Percentiles rank a stretch among this genome's conserved stretches.
These are phyloP conservation scores for Macrotrachela quadricornifera DNA, from an alignment of 1,140 invertebrate genomes.

Conservation along the genomic window DNA sequence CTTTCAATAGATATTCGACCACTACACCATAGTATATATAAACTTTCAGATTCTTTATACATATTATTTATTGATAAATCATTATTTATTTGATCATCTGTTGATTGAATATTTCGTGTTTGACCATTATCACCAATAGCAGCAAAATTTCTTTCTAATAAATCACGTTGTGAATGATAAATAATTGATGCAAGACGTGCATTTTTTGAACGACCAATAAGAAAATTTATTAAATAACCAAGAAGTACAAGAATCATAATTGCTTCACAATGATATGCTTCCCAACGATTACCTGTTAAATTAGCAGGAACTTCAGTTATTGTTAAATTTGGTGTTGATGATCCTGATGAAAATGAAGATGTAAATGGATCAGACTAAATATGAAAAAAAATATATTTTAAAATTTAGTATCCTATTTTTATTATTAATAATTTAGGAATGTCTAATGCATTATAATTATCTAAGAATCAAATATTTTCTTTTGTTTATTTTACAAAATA, in stretches of 20 bases:
- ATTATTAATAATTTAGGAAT: too few species aligned
- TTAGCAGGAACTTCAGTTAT: too few species aligned
- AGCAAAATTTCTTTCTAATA: slow-evolving; percentile 75
- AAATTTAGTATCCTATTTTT: too few species aligned
- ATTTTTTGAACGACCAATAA: slow-evolving; percentile 58
- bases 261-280: slow-evolving; percentile 85
- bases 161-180: slow-evolving; percentile 55
- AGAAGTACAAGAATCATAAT: slow-evolving; percentile 62
- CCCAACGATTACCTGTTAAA: slow-evolving; percentile 40
- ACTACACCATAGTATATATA: slow-evolving; percentile 83
- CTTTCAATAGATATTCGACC: slow-evolving; percentile 79
- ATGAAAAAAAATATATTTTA: too few species aligned
- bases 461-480: too few species aligned
- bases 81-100: slow-evolving; percentile 40
- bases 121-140: slow-evolving; percentile 49
- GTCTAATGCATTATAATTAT: too few species aligned
- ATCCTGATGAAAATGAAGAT: too few species aligned
- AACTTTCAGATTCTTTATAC: slow-evolving; percentile 70
- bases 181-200: slow-evolving; percentile 57
- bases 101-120: slow-evolving; percentile 19
- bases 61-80: too few species aligned
- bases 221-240: slow-evolving; percentile 79
- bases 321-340: too few species aligned
- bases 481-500: too few species aligned
- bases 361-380: too few species aligned